phyloP scores from a whole-genome alignment of 2,797 vertebrate genomes.

The Hemibagrus guttatus region DNA sequence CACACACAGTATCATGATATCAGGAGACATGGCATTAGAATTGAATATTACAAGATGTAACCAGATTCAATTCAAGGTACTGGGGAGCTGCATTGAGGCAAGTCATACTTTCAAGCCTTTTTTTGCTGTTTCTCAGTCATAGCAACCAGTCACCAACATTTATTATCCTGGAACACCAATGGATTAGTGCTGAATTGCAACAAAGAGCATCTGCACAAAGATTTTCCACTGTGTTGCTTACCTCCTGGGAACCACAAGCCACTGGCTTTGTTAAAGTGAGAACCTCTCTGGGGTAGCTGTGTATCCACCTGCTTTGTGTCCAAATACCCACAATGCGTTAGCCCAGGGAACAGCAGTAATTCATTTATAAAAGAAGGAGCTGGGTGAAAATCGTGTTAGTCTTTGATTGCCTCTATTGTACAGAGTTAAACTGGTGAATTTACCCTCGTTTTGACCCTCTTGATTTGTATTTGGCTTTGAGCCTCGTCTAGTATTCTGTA shows the following conservation, averaged over 20 bases:
- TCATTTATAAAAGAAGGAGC: conserved; percentile 27
- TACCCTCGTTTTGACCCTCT: conserved; percentile 24
- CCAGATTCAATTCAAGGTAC: background rate
- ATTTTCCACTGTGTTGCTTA: conserved; percentile 64
- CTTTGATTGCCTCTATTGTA: conserved; percentile 14
- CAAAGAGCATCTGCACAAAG: conserved; percentile 60
- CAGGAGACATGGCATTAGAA: background rate
- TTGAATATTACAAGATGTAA: background rate
- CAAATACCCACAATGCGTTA: background rate
- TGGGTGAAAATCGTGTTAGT: background rate
- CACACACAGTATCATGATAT: background rate
- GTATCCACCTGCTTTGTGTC: conserved; percentile 62
- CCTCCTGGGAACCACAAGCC: conserved; percentile 61
- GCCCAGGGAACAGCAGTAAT: conserved; percentile 35
- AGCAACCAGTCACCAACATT: conserved; percentile 59
- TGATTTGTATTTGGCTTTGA: conserved; percentile 57
- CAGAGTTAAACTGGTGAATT: conserved; percentile 26
- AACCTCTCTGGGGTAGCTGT: conserved; percentile 38
- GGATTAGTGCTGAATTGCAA: conserved; percentile 60
- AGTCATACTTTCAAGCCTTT: background rate
- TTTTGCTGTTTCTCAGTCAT: conserved; percentile 36
- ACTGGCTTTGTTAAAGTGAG: conserved; percentile 47
- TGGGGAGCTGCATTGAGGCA: background rate
- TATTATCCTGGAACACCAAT: conserved; percentile 57
- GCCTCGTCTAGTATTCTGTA: conserved; percentile 34